A percentile compares a stretch with the other conserved stretches of the same genome.
phyloP scores from a whole-genome alignment of 2,888 invertebrate species.

The Seira sanloemensis region DNA sequence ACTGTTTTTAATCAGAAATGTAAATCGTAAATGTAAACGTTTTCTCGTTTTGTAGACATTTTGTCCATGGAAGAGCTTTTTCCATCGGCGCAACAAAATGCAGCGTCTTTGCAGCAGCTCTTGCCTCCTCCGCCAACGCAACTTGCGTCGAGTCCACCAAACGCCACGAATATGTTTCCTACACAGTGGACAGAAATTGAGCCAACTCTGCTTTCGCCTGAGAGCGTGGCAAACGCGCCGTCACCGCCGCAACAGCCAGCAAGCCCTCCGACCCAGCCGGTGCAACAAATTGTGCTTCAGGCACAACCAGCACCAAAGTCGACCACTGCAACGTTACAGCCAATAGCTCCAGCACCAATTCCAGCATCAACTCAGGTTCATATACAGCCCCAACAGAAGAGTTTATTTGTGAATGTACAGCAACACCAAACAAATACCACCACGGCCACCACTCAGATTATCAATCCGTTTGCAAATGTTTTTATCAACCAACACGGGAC shows the following conservation, averaged over 20 bases:
- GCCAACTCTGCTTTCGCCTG: conserved; percentile 38
- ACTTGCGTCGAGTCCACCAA: conserved; percentile 32
- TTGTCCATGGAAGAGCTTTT: conserved; percentile 48
- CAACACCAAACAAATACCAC: not conserved
- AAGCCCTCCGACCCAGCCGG: not conserved
- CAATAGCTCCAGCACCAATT: not conserved
- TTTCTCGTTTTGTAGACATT: conserved; percentile 30
- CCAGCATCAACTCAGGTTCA: not conserved
- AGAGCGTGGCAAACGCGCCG: conserved; percentile 5
- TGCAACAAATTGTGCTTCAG: not conserved
- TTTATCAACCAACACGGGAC: conserved; percentile 51
- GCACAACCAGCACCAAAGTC: not conserved
- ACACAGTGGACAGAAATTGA: conserved; percentile 32
- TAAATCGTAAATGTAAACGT: no score
- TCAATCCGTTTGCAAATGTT: conserved; percentile 50
- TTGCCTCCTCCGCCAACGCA: not conserved
- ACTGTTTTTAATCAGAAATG: not conserved
- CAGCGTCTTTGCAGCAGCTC: not conserved
- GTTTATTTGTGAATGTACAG: conserved; percentile 42
- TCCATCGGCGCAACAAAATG: not conserved
- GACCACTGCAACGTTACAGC: conserved; percentile 2
- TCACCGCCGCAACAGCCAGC: conserved; percentile 20
- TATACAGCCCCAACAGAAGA: conserved; percentile 35
- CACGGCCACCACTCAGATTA: not conserved
- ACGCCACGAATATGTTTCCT: conserved; percentile 31